These are phyloP conservation scores for Cebus imitator DNA, from an alignment of 2,113 vertebrate genomes.

Conservation along the genomic window DNA sequence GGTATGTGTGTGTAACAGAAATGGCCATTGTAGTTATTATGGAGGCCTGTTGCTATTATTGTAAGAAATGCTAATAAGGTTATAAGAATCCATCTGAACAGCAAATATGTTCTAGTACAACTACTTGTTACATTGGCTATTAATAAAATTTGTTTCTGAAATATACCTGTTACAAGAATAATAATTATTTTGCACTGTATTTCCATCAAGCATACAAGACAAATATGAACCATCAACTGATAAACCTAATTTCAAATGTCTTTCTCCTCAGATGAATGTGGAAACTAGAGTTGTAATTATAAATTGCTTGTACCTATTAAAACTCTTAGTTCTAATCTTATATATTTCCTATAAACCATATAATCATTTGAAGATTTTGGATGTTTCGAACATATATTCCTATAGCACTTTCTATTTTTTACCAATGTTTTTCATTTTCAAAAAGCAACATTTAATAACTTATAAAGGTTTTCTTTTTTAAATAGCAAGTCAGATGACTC, in stretches of 20 bases:
- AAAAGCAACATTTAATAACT: slow-evolving; percentile 43
- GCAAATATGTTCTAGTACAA: not conserved
- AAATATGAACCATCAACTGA: slow-evolving; percentile 66
- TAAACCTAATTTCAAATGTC: slow-evolving; percentile 76
- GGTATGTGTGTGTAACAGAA: not conserved
- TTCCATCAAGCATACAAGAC: slow-evolving; percentile 55
- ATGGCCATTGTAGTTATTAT: not conserved
- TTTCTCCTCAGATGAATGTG: slow-evolving; percentile 67
- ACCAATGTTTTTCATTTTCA: slow-evolving; percentile 62
- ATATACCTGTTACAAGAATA: slow-evolving; percentile 67
- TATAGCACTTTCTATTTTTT: slow-evolving; percentile 59
- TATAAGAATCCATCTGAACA: not conserved
- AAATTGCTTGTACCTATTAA: slow-evolving; percentile 74
- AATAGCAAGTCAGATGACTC: slow-evolving; percentile 59
- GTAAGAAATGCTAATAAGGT: not conserved
- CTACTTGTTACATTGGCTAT: slow-evolving; percentile 42
- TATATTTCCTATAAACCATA: slow-evolving; percentile 69
- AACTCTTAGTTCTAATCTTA: slow-evolving; percentile 71
- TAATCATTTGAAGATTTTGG: slow-evolving; percentile 69
- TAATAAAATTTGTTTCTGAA: slow-evolving; percentile 61
- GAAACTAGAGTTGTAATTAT: slow-evolving; percentile 64
- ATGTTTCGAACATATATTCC: slow-evolving; percentile 65
- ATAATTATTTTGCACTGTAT: slow-evolving; percentile 70
- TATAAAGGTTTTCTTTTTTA: slow-evolving; percentile 8
- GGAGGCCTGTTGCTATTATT: not conserved